Conservation (phyloP, 1,140 invertebrate genomes). For the Caenorhabditis remanei region DNA sequence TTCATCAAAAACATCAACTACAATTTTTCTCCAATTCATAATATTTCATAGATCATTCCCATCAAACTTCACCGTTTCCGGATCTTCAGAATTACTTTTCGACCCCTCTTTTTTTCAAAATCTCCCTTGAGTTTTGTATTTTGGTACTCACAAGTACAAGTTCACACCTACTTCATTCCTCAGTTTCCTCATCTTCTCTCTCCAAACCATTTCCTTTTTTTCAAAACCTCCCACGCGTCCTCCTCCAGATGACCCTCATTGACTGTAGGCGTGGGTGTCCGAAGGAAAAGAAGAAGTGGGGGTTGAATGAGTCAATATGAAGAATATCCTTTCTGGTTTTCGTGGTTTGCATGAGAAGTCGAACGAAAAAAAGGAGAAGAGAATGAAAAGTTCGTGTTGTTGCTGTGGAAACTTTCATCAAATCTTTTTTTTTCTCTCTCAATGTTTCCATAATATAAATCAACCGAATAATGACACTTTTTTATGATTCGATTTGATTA, state of each 20-base stretch:
- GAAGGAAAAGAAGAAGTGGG: background rate
- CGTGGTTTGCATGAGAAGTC: background rate
- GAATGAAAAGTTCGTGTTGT: background rate
- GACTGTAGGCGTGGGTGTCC: conserved; percentile 54
- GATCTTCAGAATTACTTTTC: background rate
- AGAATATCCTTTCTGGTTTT: conserved; percentile 5
- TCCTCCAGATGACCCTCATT: conserved; percentile 35
- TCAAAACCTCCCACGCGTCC: conserved; percentile 28
- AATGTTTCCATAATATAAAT: conserved; percentile 39
- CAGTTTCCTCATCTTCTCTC: background rate
- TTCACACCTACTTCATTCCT: background rate
- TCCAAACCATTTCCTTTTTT: background rate
- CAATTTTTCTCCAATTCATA: too few species aligned
- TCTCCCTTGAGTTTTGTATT: background rate
- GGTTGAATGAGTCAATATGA: conserved; percentile 6
- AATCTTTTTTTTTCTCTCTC: background rate
- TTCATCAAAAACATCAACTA: too few species aligned
- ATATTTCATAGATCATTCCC: too few species aligned
- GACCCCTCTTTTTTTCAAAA: background rate
- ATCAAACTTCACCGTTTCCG: too few species aligned
- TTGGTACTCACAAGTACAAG: background rate
- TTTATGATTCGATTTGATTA: conserved; percentile 34
- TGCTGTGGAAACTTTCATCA: conserved; percentile 25
- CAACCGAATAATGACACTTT: conserved; percentile 34
- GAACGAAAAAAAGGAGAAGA: background rate